Evolutionary conservation across 2,113 vertebrate genomes (phyloP).

Genomic region (Sceloporus undulatus): DNA sequence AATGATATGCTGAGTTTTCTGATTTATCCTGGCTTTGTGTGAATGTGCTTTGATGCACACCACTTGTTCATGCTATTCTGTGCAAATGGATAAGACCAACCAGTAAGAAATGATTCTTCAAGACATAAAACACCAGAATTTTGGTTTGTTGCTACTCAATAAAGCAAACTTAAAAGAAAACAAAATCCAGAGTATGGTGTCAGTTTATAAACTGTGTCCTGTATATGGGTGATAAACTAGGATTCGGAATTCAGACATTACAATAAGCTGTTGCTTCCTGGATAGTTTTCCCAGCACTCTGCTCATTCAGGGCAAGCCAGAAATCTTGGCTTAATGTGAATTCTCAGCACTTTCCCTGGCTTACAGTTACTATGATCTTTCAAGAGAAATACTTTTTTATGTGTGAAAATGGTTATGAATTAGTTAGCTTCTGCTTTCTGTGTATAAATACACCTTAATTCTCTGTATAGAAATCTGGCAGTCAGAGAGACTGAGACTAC

Average conservation of each 20-base stretch:
- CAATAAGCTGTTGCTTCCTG: not conserved
- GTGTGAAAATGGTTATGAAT: not conserved
- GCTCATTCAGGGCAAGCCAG: not conserved
- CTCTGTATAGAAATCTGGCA: not conserved
- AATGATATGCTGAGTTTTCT: not conserved
- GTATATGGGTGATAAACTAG: not conserved
- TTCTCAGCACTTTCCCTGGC: not conserved
- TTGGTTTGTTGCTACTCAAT: not conserved
- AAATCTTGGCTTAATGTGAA: not conserved
- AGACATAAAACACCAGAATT: not conserved
- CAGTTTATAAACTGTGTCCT: not conserved
- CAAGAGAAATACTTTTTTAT: not conserved
- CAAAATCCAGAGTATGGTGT: too few relatives aligned
- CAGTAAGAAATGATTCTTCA: too few relatives aligned
- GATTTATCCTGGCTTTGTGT: not conserved
- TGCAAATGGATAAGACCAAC: not conserved
- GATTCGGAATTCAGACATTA: not conserved
- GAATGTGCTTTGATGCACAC: not conserved
- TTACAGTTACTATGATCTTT: not conserved
- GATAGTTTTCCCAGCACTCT: not conserved
- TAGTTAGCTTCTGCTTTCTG: not conserved
- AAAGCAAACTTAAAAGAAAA: too few relatives aligned
- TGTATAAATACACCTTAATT: not conserved
- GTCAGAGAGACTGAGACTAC: too few relatives aligned
- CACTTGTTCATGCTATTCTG: not conserved